A percentile compares a stretch with the other conserved stretches of the same genome.
phyloP scores from a whole-genome alignment of 2,888 invertebrate genomes.

The Elysia crispata region DNA sequence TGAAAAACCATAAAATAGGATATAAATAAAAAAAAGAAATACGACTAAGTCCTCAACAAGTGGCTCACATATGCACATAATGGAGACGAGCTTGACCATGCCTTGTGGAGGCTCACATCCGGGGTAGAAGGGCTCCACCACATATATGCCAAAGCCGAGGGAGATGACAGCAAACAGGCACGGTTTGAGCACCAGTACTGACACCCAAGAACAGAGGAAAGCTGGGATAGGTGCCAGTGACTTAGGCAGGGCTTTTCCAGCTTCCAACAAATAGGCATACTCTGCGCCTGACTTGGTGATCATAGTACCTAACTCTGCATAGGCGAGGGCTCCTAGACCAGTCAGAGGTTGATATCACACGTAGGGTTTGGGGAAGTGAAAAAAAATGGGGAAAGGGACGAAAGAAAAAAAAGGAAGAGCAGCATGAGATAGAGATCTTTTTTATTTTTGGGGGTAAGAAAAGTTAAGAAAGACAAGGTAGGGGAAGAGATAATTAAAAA shows the following conservation, averaged over 20 bases:
- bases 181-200: slow-evolving; percentile 75
- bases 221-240: slow-evolving; percentile 79
- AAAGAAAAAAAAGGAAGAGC: background rate
- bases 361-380: background rate
- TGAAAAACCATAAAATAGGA: background rate
- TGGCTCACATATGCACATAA: slow-evolving; percentile 68
- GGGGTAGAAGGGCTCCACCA: slow-evolving; percentile 70
- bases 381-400: background rate
- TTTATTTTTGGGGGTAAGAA: background rate
- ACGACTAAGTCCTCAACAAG: background rate
- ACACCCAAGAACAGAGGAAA: slow-evolving; percentile 81
- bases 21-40: background rate
- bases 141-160: slow-evolving; percentile 78
- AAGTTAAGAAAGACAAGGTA: too few species aligned
- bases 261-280: slow-evolving; percentile 82
- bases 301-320: slow-evolving; percentile 89
- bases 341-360: background rate
- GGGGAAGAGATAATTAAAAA: background rate
- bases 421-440: background rate
- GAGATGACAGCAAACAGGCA: slow-evolving; percentile 78
- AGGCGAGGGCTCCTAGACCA: slow-evolving; percentile 85
- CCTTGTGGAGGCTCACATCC: slow-evolving; percentile 64
- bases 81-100: slow-evolving; percentile 64
- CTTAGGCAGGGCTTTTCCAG: slow-evolving; percentile 59
- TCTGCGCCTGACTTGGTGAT: slow-evolving; percentile 89